Evolutionary conservation across 2,797 vertebrate genomes (phyloP), one percentile per base, ranked within the genome.

Genomic region (Cuniculus paca): DNA sequence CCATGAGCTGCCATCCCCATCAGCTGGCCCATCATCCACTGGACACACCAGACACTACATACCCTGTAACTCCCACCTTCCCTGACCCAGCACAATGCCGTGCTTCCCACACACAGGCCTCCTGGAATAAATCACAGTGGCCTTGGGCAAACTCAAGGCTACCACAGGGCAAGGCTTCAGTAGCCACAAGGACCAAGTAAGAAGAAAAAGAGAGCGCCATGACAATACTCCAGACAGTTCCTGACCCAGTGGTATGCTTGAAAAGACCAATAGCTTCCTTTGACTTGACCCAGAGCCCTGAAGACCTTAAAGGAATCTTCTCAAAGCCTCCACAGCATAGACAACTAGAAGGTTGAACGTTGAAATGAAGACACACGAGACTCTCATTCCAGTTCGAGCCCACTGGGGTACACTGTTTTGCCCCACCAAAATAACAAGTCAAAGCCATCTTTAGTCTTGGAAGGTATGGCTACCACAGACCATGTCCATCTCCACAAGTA

Each of bases 181-280:
- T 26, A 42, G 17, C 28, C n/a, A 2, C 0, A 14, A 77, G 50
- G 5, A 28, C 1, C 3, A 9, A 74, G 61, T 39, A 45, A 24
- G 6, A 34, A 14, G 1, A 13, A 2, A 2, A 68, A 22, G 4
- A 5, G 60, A 34, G 2, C 16, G 3, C 42, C 16, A 2, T 12
- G 20, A 34, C 5, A 19, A 70, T 11, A 14, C 17, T 28, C 16
- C 63, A 88, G 79, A 75, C 10, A 87, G 28, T 72, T 56, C 63
- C 61, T 9, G n/a, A 75, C 63, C 31, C 61, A 75, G 58, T 26
- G 1, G 6, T 34, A 11, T 16, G 22, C n/a, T 75, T 80, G 22
- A 11, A 68, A 91, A 93, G 77, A 54, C 36, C 0, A 8, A 50
- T 20, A 6, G 63, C 50, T 87, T 79, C 78, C 16, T 77, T 42